Percentiles rank a stretch among this genome's conserved stretches.
These are phyloP conservation scores for Egretta garzetta DNA, from an alignment of 2,113 vertebrate species.

Conservation along the genomic window DNA sequence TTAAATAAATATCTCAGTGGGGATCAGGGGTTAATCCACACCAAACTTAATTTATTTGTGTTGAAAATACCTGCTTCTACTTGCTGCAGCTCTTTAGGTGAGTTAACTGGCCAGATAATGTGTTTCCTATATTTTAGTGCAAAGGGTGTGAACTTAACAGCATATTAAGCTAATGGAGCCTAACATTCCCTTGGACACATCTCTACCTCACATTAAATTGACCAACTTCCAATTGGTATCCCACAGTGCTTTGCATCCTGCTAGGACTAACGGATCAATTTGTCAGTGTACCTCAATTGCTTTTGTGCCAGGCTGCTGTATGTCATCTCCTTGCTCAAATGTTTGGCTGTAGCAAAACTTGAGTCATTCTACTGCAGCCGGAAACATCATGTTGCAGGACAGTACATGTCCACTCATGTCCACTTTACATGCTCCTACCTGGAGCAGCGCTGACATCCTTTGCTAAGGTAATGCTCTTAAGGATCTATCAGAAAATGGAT, in stretches of 20 bases:
- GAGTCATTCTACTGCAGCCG: neutral
- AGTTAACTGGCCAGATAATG: conserved; percentile 50
- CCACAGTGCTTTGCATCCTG: neutral
- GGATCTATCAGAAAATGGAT: neutral
- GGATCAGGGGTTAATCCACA: neutral
- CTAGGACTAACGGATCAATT: neutral
- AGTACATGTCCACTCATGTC: neutral
- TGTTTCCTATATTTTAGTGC: conserved; percentile 29
- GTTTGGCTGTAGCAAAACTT: neutral
- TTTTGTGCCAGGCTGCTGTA: neutral
- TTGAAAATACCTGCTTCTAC: neutral
- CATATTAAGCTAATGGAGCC: conserved; percentile 52
- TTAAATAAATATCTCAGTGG: neutral
- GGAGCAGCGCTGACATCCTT: neutral
- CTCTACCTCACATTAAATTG: neutral
- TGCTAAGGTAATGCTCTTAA: neutral
- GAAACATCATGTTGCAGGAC: neutral
- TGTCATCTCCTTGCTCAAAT: neutral
- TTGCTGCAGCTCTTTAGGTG: conserved; percentile 24
- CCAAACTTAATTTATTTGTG: neutral
- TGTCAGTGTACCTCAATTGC: neutral
- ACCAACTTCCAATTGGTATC: neutral
- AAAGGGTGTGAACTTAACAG: conserved; percentile 22
- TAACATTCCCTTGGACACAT: neutral
- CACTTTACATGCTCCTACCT: neutral